Conservation (phyloP, 2,113 vertebrate genomes). For the Nothobranchius kuhntae region DNA sequence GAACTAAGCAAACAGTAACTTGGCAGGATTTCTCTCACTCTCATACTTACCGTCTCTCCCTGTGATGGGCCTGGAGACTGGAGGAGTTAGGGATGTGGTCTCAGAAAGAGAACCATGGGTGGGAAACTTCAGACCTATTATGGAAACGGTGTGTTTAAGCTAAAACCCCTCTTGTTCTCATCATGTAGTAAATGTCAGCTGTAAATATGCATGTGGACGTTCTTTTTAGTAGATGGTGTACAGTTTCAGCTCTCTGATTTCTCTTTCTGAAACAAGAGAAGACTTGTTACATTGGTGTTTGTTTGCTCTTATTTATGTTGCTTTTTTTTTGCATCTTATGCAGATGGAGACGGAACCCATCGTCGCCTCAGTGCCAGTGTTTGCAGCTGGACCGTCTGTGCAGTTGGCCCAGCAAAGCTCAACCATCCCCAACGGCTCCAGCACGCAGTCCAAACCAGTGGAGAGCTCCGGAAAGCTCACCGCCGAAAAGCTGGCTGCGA, state of each 20-base stretch:
- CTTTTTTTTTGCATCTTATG: conserved; percentile 15
- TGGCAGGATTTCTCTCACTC: conserved; percentile 29
- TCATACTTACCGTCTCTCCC: conserved; percentile 12
- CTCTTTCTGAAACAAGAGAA: background rate
- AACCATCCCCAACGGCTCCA: conserved; percentile 78
- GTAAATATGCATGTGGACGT: conserved; percentile 41
- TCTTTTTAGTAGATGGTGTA: background rate
- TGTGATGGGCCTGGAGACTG: conserved; percentile 4
- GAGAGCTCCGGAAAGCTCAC: conserved; percentile 79
- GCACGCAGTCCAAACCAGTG: conserved; percentile 59
- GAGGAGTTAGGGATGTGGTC: conserved; percentile 25
- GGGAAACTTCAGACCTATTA: conserved; percentile 35
- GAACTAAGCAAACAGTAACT: conserved; percentile 29
- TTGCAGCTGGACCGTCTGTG: conserved; percentile 49
- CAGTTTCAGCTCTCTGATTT: conserved; percentile 18
- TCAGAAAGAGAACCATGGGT: conserved; percentile 21
- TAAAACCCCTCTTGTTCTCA: conserved; percentile 36
- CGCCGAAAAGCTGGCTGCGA: conserved; percentile 82
- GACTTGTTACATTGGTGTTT: too few relatives aligned
- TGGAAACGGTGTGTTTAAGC: conserved; percentile 28
- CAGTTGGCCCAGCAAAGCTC: conserved; percentile 55
- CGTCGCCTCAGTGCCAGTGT: conserved; percentile 71
- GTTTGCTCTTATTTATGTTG: background rate
- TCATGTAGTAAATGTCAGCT: conserved; percentile 60
- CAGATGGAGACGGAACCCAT: conserved; percentile 83